Conservation (phyloP, 2,113 vertebrate genomes). For the Butorides virescens region DNA sequence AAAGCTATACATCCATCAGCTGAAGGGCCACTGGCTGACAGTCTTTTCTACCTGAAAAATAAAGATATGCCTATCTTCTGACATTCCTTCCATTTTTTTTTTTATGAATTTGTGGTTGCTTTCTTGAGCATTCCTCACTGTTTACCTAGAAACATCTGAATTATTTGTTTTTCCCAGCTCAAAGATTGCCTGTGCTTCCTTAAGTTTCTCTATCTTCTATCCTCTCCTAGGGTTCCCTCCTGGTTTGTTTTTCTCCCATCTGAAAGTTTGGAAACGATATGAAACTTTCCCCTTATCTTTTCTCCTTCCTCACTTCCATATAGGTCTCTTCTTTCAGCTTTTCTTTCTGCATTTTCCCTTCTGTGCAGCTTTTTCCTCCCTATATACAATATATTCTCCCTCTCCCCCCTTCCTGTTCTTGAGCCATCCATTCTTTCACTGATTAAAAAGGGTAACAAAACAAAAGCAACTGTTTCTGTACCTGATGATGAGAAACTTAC, state of each 20-base stretch:
- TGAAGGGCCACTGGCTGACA: neutral
- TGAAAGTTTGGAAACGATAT: neutral
- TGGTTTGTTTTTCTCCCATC: neutral
- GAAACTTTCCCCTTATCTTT: neutral
- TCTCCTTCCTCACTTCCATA: neutral
- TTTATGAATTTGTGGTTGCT: neutral
- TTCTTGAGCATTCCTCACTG: neutral
- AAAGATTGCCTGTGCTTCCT: neutral
- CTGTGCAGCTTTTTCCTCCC: neutral
- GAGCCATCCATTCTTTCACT: neutral
- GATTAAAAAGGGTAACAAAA: neutral
- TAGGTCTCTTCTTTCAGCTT: neutral
- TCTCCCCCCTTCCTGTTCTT: neutral
- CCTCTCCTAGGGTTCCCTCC: neutral
- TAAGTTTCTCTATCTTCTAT: neutral
- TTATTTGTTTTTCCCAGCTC: neutral
- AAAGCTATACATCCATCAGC: neutral
- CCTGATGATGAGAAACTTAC: neutral
- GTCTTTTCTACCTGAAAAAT: neutral
- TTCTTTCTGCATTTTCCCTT: neutral
- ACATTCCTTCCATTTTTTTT: neutral
- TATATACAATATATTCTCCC: neutral
- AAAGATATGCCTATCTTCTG: neutral
- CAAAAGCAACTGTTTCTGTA: neutral
- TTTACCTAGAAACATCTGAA: neutral